Evolutionary conservation across 2,113 vertebrate genomes (phyloP).

Genomic region (Recurvirostra avosetta): DNA sequence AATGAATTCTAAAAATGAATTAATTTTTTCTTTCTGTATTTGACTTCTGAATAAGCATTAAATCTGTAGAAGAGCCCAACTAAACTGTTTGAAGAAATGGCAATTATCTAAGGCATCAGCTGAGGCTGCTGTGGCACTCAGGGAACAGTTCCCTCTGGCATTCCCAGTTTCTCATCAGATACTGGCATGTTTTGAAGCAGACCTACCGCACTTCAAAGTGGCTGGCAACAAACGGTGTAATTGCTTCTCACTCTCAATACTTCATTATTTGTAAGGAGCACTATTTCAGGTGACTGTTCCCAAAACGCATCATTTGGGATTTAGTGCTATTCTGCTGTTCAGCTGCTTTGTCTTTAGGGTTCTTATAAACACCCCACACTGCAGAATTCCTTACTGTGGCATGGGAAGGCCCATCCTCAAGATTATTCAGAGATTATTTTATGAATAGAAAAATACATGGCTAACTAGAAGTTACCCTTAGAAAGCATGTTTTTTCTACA

Average conservation of each 20-base stretch:
- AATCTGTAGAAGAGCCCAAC: not conserved
- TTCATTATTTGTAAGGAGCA: not conserved
- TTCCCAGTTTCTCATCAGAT: not conserved
- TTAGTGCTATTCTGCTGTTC: not conserved
- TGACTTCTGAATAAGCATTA: not conserved
- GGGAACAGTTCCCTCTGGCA: not conserved
- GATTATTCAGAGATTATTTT: not conserved
- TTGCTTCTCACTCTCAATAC: not conserved
- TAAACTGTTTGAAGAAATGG: not conserved
- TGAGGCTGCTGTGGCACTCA: fast-evolving
- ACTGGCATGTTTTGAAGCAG: not conserved
- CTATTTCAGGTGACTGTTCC: not conserved
- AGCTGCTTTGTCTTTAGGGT: not conserved
- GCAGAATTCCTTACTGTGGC: not conserved
- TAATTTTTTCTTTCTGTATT: not conserved
- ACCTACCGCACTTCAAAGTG: not conserved
- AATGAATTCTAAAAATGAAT: not conserved
- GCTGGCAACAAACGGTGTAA: not conserved
- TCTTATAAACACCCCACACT: fast-evolving
- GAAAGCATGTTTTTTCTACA: not conserved
- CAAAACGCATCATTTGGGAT: not conserved
- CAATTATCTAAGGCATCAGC: not conserved
- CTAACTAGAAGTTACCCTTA: not conserved
- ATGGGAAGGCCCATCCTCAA: not conserved
- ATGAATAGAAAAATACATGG: not conserved